Percentiles rank a stretch among this genome's conserved stretches.
Conservation (phyloP, 2,113 vertebrate genomes). For the Campylorhamphus procurvoides region DNA sequence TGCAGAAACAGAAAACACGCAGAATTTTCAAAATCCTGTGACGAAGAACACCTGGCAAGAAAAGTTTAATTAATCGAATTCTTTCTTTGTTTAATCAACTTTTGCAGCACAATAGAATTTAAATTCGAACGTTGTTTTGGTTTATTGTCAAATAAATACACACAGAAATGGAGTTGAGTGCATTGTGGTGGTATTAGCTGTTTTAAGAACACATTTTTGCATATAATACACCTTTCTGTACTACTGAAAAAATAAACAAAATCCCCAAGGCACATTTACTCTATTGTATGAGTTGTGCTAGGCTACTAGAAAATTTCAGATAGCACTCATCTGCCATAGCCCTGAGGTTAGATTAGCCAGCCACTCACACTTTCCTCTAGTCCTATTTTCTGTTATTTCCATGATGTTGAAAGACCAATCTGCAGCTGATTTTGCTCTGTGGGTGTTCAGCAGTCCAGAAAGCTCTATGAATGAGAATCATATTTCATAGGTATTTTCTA, state of each 20-base stretch:
- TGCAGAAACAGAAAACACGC: fast-evolving
- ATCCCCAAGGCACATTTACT: fast-evolving
- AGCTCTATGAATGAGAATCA: constrained; percentile 50
- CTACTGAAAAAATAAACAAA: background rate
- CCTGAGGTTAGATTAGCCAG: background rate
- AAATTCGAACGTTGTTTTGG: background rate
- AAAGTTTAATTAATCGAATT: background rate
- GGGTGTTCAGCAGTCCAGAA: constrained; percentile 34
- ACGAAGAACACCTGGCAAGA: background rate
- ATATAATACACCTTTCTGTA: background rate
- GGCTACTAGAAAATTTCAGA: background rate
- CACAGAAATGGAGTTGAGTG: background rate
- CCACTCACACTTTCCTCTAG: background rate
- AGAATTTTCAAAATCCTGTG: background rate
- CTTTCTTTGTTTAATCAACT: background rate
- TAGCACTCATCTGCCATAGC: background rate
- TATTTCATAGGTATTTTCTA: constrained; percentile 47
- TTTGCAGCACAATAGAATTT: background rate
- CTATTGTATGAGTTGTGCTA: background rate
- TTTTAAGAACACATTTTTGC: background rate
- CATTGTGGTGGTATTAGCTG: fast-evolving
- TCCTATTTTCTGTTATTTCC: constrained; percentile 52
- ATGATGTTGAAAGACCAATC: constrained; percentile 17
- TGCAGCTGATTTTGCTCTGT: constrained; percentile 50
- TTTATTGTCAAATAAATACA: background rate